Base-by-base conservation (phyloP, 2,113 vertebrate species). In the Chroicocephalus ridibundus region DNA sequence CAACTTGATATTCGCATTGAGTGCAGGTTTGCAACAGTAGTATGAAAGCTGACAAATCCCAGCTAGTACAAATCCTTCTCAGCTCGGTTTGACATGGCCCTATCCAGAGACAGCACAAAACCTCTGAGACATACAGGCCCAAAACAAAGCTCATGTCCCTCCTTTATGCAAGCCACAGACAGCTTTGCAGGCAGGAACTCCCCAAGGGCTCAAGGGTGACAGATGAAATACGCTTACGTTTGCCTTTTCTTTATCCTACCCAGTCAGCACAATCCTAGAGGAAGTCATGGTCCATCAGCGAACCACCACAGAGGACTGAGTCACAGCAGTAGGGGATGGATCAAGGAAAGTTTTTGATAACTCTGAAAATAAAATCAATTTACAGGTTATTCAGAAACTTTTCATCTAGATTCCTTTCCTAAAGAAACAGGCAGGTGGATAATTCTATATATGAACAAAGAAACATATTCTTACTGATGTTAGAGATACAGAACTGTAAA, bases 391-490 rank as follows among this genome's bases (percentile, higher is more conserved):
- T 93, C 36, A 75, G 46, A 87, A 96, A 76, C 34, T 61, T 89
- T 69, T 80, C 8, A 58, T 65, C 52, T 61, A 58, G 44, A 27
- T 72, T 94, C 31, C 27, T 79, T 90, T 84, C 57, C 58, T 47
- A 77, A 87, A 95, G 38, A 90, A 92, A 55, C 7, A 75, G 22
- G 17, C 34, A 78, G 40, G 17, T 86, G 21, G 52, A 44, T 82
- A 78, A 95, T 80, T 91, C 49, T 78, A 26, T 49, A 19, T 31
- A 49, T 57, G 90, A 96, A 83, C 70, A 92, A 90, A 93, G 82
- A 80, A 62, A 88, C 54, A 38, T 69, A 82, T 81, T 88, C 54
- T 60, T 72, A 38, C 62, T 71, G 75, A 77, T 69, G 47, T 75
- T 91, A 93, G n/a, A 66, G 87, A 82, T 64, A 76, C 4, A 86